phyloP scores from a whole-genome alignment of 1,140 invertebrate species.

The Drosophila neocordata region DNA sequence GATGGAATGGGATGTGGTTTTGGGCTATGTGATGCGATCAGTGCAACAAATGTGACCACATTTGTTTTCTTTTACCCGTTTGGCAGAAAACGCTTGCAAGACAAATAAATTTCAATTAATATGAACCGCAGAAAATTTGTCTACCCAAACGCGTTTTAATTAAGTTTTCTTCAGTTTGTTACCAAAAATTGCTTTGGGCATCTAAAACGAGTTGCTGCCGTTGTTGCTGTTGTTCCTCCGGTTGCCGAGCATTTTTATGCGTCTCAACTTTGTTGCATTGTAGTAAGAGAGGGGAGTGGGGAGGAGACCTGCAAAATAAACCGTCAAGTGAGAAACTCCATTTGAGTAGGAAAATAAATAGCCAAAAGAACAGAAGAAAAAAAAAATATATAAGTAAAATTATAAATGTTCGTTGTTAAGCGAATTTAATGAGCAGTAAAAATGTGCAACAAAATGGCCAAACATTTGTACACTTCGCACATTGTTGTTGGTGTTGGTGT shows the following conservation, averaged over 20 bases:
- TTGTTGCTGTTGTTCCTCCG: too few species aligned
- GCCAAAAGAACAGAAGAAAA: slow-evolving; percentile 11
- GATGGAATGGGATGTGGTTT: too few species aligned
- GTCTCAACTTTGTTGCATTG: slow-evolving; percentile 46
- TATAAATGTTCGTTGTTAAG: slow-evolving; percentile 67
- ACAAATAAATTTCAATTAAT: slow-evolving; percentile 70
- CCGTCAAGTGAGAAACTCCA: slow-evolving; percentile 29
- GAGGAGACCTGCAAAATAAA: slow-evolving; percentile 48
- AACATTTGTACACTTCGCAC: slow-evolving; percentile 53
- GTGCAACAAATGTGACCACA: slow-evolving; percentile 32
- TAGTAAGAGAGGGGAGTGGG: too few species aligned
- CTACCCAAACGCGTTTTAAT: slow-evolving; percentile 61
- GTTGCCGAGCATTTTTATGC: slow-evolving; percentile 31
- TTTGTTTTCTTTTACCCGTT: slow-evolving; percentile 27
- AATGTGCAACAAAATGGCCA: slow-evolving; percentile 63
- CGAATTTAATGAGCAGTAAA: slow-evolving; percentile 73
- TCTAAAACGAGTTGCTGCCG: slow-evolving; percentile 44
- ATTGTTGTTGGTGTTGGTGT: background rate
- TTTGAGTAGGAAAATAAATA: slow-evolving; percentile 36
- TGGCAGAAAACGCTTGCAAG: background rate
- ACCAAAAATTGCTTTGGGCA: slow-evolving; percentile 59
- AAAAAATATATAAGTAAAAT: slow-evolving; percentile 42
- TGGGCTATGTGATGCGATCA: background rate
- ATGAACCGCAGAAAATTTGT: slow-evolving; percentile 38
- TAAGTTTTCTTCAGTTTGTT: slow-evolving; percentile 68